Base-by-base conservation (phyloP, 2,888 invertebrate genomes). In the Synergus laeviventris region DNA sequence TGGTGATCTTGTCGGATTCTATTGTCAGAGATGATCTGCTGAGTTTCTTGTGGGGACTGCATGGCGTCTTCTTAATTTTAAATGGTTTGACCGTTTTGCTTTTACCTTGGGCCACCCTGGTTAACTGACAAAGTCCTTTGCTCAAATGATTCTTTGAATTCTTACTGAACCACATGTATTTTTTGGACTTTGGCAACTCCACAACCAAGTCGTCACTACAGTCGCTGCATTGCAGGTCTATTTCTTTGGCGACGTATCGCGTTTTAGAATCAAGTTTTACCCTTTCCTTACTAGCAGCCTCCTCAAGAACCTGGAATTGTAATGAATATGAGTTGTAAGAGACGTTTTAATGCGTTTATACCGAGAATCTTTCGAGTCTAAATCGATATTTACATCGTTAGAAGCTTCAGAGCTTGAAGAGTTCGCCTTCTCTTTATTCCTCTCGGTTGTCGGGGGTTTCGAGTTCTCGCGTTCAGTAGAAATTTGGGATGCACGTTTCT, bases 11-110 rank as follows among this genome's bases (percentile, higher is more conserved):
- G 76, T 87, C 89, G 1, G 88, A 81, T 16, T 88, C 89, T 49
- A 89, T 87, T 3, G 88, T 86, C 56, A 90, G 79, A 3, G 89
- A 88, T 1, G 90, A 87, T 24, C 88, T 87, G 74, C 88, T 89
- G 7, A 87, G 82, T 77, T 89, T 89, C 73, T 87, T 89, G 75
- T 89, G 76, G 1, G 87, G 87, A 36, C 88, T 88, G 62, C 82
- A 81, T 42, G 79, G 49, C 4, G 79, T 74, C 75, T 83, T 85
- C 60, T 84, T 86, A 70, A 82, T 84, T 77, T 74, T 81, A 66
- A 61, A 64, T 9, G 66, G 79, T 45, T 83, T 84, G 39, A 84
- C 86, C 11, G 38, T 38, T 54, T 70, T 73, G n/a, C 8, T 76
- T 38, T 73, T 70, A 14, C 60, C 70, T 16, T 82, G 73, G 77